Conservation (phyloP, 1,140 invertebrate species). For the Chironomus tepperi region DNA sequence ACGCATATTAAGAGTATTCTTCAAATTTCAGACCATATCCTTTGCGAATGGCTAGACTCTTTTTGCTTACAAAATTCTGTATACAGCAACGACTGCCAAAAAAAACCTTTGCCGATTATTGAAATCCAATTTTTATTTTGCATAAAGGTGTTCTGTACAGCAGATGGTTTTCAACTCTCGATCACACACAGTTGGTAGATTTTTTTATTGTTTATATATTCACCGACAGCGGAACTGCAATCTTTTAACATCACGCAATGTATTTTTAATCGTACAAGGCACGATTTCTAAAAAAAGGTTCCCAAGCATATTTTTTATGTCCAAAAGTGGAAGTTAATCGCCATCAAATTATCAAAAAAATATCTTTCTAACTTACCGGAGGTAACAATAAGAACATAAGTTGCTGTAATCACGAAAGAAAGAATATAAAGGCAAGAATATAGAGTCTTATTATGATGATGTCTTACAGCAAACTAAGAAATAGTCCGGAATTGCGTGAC, state of each 20-base stretch:
- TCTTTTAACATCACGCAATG: background rate
- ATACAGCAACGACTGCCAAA: too few species aligned
- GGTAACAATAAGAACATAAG: background rate
- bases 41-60: too few species aligned
- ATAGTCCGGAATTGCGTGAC: too few species aligned
- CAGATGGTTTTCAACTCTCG: background rate
- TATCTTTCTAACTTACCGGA: background rate
- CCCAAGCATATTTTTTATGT: background rate
- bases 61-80: too few species aligned
- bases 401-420: background rate
- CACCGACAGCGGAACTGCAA: background rate
- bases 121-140: background rate
- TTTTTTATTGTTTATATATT: constrained; percentile 1
- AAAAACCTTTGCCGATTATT: too few species aligned
- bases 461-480: too few species aligned
- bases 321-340: background rate
- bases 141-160: background rate
- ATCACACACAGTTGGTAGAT: background rate
- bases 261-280: background rate
- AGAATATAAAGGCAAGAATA: background rate
- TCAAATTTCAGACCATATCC: too few species aligned
- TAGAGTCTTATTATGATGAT: too few species aligned
- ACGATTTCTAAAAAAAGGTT: background rate
- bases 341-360: background rate
- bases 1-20: too few species aligned